Evolutionary conservation across 2,797 vertebrate species (phyloP).

Genomic region (Phataginus tetradactyla): DNA sequence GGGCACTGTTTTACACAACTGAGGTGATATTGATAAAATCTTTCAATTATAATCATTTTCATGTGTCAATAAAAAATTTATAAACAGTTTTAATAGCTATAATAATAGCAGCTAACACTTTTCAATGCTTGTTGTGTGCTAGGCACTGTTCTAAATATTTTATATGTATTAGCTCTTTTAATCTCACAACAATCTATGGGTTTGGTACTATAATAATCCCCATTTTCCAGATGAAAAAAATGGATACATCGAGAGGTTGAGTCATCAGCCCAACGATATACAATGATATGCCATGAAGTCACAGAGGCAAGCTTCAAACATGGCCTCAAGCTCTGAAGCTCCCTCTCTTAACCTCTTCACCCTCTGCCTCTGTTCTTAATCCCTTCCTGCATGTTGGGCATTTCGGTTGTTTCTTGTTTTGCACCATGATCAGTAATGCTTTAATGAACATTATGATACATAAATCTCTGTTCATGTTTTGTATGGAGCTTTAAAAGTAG

Average conservation of each 20-base stretch:
- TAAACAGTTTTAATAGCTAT: neutral
- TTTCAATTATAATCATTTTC: neutral
- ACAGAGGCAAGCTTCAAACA: neutral
- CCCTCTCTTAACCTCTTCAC: neutral
- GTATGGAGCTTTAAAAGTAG: neutral
- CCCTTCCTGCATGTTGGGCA: neutral
- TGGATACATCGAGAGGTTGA: neutral
- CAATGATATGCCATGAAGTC: neutral
- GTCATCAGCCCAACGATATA: neutral
- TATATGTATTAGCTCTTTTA: neutral
- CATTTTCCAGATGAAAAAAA: neutral
- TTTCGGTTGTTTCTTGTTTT: neutral
- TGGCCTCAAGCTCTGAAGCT: rapidly evolving
- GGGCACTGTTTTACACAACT: neutral
- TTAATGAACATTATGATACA: neutral
- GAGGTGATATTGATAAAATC: neutral
- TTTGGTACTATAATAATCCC: neutral
- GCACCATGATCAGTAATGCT: neutral
- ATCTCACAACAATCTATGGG: neutral
- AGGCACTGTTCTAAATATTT: neutral
- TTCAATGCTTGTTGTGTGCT: neutral
- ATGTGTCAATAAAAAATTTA: neutral
- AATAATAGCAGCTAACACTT: neutral
- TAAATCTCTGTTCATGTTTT: neutral
- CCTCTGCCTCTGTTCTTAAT: neutral